phyloP scores from a whole-genome alignment of 1,140 invertebrate genomes.

The Eciton burchellii region DNA sequence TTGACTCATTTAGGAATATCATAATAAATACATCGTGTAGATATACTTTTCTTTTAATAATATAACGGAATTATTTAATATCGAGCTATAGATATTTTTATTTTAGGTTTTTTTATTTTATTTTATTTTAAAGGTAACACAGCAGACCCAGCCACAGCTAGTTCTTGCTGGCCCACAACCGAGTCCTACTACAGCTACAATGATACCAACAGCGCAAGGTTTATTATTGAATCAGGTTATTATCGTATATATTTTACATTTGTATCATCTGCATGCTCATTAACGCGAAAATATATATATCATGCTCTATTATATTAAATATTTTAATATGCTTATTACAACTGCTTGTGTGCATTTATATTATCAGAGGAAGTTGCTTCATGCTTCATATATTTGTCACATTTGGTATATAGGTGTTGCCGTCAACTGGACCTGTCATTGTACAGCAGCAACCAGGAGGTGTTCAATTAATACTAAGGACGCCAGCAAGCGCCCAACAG shows the following conservation, averaged over 20 bases:
- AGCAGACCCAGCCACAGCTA: conserved; percentile 84
- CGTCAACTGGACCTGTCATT: conserved; percentile 84
- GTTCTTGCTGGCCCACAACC: conserved; percentile 83
- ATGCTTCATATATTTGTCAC: conserved; percentile 71
- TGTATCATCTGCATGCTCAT: conserved; percentile 65
- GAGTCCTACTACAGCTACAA: conserved; percentile 81
- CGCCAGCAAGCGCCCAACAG: conserved; percentile 83
- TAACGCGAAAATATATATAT: conserved; percentile 56
- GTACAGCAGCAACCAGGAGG: conserved; percentile 85
- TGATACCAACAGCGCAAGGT: conserved; percentile 85
- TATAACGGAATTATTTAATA: background rate
- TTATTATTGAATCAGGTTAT: conserved; percentile 83
- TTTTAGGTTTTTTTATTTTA: too few relatives aligned
- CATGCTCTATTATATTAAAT: conserved; percentile 50
- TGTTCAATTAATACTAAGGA: conserved; percentile 84
- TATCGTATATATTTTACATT: conserved; percentile 54
- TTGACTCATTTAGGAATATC: background rate
- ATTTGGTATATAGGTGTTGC: conserved; percentile 82
- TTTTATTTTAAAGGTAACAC: conserved; percentile 79
- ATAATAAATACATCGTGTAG: background rate
- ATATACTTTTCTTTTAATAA: background rate
- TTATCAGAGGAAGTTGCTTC: conserved; percentile 62
- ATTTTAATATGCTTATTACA: conserved; percentile 64
- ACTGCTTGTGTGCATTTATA: conserved; percentile 63
- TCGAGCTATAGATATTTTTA: conserved; percentile 5